Base-by-base conservation (phyloP, 2,888 invertebrate species). In the Callinectes sapidus region DNA sequence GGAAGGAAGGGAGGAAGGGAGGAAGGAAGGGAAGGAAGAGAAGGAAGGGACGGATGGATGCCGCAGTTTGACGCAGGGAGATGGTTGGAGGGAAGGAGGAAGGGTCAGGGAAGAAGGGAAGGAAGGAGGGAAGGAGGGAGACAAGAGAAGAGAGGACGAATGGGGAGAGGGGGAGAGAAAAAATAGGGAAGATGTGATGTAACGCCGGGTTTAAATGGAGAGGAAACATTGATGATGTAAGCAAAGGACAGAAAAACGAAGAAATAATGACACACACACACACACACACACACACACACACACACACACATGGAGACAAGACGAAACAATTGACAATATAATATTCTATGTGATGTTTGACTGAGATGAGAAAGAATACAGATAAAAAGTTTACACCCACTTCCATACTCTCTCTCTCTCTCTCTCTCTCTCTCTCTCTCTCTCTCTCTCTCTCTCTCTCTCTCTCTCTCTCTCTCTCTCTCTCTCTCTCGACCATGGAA, bases 61-160 rank as follows among this genome's bases (percentile, higher is more conserved):
- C 71, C 71, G 71, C 71, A 71, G 71, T 71, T 71, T 81, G 81
- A 81, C 81, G 81, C 81, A 81, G 32, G 13, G 81, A 35, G 81
- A 81, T 13, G 81, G 81, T 35, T 35, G 35, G 35, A 35, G 81
- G 32, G 32, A 16, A 14, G 32, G 13, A 35, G 35, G 35, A n/a
- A 16, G 35, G 16, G 81, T 10, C 10, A 32, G 81, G 81, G 32
- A 32, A 16, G 81, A 5, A 35, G 81, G 81, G 32, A 32, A 16
- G 35, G 23, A 16, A 32, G 81, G 35, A 35, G 8, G 71, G 71
- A 71, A 8, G 71, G 71, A 71, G n/a, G 66, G 66, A 66, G 28
- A n/a, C 6, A 71, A 71, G 28, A n/a, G n/a, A 71, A 71, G 1
- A 23, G n/a, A n/a, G 28, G 71, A 71, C 8, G 28, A 71, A 71